Evolutionary conservation across 2,113 vertebrate species (phyloP).

Genomic region (Callorhinus ursinus): DNA sequence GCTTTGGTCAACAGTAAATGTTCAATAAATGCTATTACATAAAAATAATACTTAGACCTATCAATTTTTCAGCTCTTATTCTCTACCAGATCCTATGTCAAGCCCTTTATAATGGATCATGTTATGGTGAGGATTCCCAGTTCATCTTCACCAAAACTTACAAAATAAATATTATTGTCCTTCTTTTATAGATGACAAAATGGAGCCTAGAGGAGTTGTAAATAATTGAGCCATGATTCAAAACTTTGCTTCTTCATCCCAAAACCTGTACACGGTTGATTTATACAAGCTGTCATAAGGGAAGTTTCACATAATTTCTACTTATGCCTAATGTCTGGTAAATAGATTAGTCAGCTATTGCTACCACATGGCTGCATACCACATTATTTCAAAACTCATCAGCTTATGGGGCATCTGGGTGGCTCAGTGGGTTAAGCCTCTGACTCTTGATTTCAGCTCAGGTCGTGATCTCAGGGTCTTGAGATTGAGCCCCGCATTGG

Average conservation of each 20-base stretch:
- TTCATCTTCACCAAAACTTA: not conserved
- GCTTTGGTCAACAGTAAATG: not conserved
- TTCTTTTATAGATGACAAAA: not conserved
- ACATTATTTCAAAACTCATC: not conserved
- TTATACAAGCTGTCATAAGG: not conserved
- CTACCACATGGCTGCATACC: not conserved
- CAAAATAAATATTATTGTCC: not conserved
- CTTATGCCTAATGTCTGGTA: not conserved
- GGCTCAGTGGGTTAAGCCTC: not conserved
- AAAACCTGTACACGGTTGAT: not conserved
- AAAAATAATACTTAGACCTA: not conserved
- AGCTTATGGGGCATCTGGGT: not conserved
- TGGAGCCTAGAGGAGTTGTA: not conserved
- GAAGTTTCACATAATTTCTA: not conserved
- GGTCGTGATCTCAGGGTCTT: not conserved
- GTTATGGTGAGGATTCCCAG: not conserved
- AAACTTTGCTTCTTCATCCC: not conserved
- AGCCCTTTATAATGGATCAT: not conserved
- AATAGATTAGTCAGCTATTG: not conserved
- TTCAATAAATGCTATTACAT: not conserved
- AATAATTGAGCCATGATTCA: slow-evolving; percentile 15
- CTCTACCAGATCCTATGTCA: not conserved
- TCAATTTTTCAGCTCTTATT: not conserved
- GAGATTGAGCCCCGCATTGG: not conserved
- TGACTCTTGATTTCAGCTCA: not conserved